A percentile compares a stretch with the other conserved stretches of the same genome.
phyloP scores from a whole-genome alignment of 30 jellyfish, hydroid and myxozoan species.

The Rhopilema esculentum region DNA sequence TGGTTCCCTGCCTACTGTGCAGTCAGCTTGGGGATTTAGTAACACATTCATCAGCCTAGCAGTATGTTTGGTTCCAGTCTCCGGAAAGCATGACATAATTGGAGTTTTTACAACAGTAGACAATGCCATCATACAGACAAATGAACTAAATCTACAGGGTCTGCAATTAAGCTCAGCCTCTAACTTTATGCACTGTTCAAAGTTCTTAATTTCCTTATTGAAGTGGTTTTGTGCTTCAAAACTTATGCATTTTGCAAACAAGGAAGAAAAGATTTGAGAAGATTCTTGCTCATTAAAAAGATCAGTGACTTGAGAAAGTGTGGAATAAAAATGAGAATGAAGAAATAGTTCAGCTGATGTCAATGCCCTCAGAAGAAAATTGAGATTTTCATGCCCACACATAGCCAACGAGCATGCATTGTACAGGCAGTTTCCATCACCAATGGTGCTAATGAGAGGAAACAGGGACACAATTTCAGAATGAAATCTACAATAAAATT shows the following conservation, averaged over 20 bases:
- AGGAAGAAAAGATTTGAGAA: not conserved
- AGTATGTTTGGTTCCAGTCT: not conserved
- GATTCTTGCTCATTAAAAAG: not conserved
- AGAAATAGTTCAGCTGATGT: conserved; percentile 29
- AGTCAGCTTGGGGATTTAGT: not conserved
- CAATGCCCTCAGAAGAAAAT: conserved; percentile 8
- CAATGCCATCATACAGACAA: not conserved
- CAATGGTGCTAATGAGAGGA: conserved; percentile 13
- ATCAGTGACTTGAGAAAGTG: not conserved
- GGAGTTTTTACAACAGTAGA: not conserved
- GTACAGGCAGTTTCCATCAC: conserved; percentile 57
- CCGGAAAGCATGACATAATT: not conserved
- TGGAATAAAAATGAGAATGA: conserved; percentile 23
- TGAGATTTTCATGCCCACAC: conserved; percentile 7
- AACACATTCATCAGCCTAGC: not conserved
- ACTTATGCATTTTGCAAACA: not conserved
- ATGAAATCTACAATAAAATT: not conserved
- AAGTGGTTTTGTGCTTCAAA: not conserved
- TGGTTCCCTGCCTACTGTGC: not conserved
- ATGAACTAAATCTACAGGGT: not conserved
- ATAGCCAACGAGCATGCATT: conserved; percentile 38
- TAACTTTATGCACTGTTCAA: not conserved
- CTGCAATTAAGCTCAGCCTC: not conserved
- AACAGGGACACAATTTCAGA: conserved; percentile 6
- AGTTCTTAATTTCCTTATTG: not conserved